Evolutionary conservation across 2,113 vertebrate genomes (phyloP).

Genomic region (Perognathus longimembris): DNA sequence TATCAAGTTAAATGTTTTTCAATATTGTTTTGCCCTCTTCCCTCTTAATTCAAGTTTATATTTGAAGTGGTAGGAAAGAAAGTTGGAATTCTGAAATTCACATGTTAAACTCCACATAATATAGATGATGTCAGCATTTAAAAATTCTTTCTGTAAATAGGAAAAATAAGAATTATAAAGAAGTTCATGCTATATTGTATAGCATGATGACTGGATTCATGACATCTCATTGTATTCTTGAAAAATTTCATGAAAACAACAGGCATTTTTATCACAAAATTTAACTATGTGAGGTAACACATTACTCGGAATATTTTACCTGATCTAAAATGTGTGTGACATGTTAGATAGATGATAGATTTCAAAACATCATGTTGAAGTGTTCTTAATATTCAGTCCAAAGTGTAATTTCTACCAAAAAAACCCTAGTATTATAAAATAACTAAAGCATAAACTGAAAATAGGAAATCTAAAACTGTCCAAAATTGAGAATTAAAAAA

Average conservation of each 20-base stretch:
- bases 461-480: background rate
- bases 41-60: background rate
- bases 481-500: background rate
- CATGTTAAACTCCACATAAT: background rate
- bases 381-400: background rate
- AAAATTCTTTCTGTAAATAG: slow-evolving; percentile 2
- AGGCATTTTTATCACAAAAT: background rate
- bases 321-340: too few relatives aligned
- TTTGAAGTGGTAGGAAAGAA: background rate
- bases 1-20: background rate
- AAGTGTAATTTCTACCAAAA: background rate
- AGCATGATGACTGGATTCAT: background rate
- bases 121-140: background rate
- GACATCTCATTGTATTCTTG: background rate
- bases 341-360: background rate
- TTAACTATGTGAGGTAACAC: background rate
- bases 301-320: background rate
- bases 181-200: background rate
- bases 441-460: background rate
- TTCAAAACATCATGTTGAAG: background rate
- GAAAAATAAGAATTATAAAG: slow-evolving; percentile 9
- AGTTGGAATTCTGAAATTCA: background rate
- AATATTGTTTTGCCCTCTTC: background rate
- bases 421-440: background rate
- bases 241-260: background rate